Evolutionary conservation across 2,113 vertebrate genomes (phyloP).

Genomic region (Caranx melampygus): DNA sequence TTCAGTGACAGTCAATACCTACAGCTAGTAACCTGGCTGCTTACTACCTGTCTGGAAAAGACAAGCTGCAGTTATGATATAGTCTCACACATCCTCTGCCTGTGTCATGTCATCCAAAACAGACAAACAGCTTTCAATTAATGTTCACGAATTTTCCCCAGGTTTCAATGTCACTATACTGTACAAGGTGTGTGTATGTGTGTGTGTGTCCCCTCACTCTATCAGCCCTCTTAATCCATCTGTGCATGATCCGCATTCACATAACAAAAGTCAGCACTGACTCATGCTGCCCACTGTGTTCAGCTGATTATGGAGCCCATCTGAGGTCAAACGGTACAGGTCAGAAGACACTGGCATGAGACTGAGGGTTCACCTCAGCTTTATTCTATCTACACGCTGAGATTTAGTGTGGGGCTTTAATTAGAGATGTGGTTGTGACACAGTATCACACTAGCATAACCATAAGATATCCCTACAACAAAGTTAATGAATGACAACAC

Average conservation of each 20-base stretch:
- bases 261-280: conserved; percentile 16
- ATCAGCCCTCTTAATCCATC: background rate
- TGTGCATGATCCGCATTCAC: conserved; percentile 9
- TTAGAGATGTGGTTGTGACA: too few species aligned
- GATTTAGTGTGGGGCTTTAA: too few species aligned
- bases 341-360: too few species aligned
- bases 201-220: background rate
- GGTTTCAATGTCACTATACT: too few species aligned
- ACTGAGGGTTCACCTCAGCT: too few species aligned
- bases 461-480: too few species aligned
- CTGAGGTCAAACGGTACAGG: background rate
- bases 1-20: background rate
- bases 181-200: background rate
- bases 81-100: background rate
- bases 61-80: background rate
- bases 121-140: too few species aligned
- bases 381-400: too few species aligned
- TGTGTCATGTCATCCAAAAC: too few species aligned
- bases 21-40: background rate
- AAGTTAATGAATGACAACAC: conserved; percentile 1
- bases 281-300: conserved; percentile 11
- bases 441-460: too few species aligned
- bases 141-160: too few species aligned
- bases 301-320: background rate
- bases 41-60: background rate